Percentiles rank a stretch among this genome's conserved stretches.
Evolutionary conservation across 1,140 invertebrate genomes (phyloP).

Genomic region (Bombus superbus): DNA sequence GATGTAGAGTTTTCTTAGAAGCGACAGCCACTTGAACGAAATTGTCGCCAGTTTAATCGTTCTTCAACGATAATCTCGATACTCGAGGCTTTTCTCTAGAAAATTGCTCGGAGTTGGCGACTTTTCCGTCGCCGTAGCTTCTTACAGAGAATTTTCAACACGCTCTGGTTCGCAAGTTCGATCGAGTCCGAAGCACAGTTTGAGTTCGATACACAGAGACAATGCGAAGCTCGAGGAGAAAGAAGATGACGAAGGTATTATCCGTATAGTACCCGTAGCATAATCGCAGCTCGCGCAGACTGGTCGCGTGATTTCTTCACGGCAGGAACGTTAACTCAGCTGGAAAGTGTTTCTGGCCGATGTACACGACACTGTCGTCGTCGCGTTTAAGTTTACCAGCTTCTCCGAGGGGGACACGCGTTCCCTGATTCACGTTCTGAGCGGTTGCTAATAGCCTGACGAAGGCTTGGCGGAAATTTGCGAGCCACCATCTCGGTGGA

Average conservation of each 20-base stretch:
- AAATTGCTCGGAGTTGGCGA: no score
- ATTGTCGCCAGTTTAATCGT: no score
- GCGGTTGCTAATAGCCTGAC: slow-evolving; percentile 47
- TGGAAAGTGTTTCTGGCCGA: not conserved
- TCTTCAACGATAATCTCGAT: no score
- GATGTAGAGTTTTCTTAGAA: no score
- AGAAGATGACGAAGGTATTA: not conserved
- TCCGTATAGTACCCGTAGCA: no score
- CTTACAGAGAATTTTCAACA: no score
- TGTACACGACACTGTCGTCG: slow-evolving; percentile 13
- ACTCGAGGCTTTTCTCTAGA: no score
- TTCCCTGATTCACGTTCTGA: slow-evolving; percentile 24
- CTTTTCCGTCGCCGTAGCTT: no score
- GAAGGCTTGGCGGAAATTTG: slow-evolving; percentile 49
- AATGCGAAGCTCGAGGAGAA: not conserved
- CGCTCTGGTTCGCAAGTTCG: no score
- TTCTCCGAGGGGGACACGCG: not conserved
- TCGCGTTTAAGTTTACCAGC: slow-evolving; percentile 4
- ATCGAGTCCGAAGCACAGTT: no score
- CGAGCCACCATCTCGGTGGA: slow-evolving; percentile 49
- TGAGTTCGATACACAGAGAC: no score
- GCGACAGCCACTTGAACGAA: no score
- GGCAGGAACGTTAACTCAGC: slow-evolving; percentile 6
- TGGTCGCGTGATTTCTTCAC: not conserved
- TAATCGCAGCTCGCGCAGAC: not conserved